Base-by-base conservation (phyloP, 2,888 invertebrate species). In the Sinelater perroti region DNA sequence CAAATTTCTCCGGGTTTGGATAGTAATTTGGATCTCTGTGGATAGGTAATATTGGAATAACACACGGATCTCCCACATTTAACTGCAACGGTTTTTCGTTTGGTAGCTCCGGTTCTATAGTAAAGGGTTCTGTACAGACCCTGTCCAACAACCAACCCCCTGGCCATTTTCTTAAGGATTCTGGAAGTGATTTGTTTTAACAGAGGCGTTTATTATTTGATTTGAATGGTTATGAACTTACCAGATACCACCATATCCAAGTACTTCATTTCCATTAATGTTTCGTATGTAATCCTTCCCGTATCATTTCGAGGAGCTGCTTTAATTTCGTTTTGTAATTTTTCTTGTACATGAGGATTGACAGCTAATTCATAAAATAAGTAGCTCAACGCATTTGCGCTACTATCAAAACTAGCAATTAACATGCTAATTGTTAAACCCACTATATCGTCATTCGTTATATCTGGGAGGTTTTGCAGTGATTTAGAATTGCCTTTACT, bases 11-110 rank as follows among this genome's bases (percentile, higher is more conserved):
- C 0, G 85, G 85, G 13, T 84, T 78, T 0, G 82, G 81, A 63
- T 81, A 85, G 61, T 79, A 75, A 5, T 82, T 74, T 0, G 81
- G 78, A 65, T 85, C 83, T 73, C 79, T 80, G 49, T 85, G 83
- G 2, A 85, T 68, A 0, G 79, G 82, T 47, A 78, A 78, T 3
- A 80, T 66, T 0, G 82, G 80, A 51, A 83, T 75, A 4, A 75
- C 76, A 0, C 86, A 57, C 0, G 26, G 49, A n/a, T 62, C 6
- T n/a, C 60, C 21, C 11, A 3, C 11, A 8, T 36, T 13, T 2
- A 49, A 3, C 1, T 14, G 6, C 3, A 35, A 11, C 2, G 35
- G 21, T 64, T 76, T 58, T 44, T 26, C 44, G 8, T 7, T n/a
- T 28, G 14, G 2, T 13, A 10, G 6, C n/a, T 14, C n/a, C 8